These are phyloP conservation scores for Caenorhabditis elegans DNA, from an alignment of 1,140 invertebrate genomes.

Conservation along the genomic window WBcel235 BX284606.5:9419001-9419500, in stretches of 20 bases:
- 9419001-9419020: conserved; percentile 60
- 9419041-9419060: conserved; percentile 64
- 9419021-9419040: conserved; percentile 69
- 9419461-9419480: conserved; percentile 45
- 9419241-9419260: too few species aligned
- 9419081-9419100: conserved; percentile 68
- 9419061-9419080: conserved; percentile 69
- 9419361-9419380: conserved; percentile 52
- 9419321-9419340: not conserved
- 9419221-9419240: too few species aligned
- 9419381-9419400: conserved; percentile 62
- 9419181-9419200: too few species aligned
- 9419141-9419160: too few species aligned
- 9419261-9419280: too few species aligned
- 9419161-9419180: too few species aligned
- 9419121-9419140: not conserved
- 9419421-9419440: not conserved
- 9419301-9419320: too few species aligned
- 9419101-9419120: not conserved
- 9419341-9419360: not conserved
- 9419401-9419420: conserved; percentile 45
- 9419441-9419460: not conserved
- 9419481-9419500: conserved; percentile 56
- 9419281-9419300: too few species aligned
- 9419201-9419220: too few species aligned